Evolutionary conservation across 1,140 invertebrate genomes (phyloP), one percentile per base, ranked within the genome.

Genomic region (Scaptomyza graminum): DNA sequence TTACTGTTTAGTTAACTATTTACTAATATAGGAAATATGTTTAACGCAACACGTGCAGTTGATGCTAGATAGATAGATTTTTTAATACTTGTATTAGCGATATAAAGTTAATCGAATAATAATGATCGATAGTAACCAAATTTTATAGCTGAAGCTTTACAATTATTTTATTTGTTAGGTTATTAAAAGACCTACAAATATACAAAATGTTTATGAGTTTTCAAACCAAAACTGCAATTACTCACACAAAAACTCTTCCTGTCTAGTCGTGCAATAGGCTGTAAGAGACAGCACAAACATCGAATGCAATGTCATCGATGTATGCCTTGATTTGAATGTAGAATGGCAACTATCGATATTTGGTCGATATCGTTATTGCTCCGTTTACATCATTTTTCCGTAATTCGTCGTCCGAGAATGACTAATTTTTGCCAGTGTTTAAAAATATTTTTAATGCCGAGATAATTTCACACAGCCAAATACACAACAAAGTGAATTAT

Each of bases 381-480:
- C 34, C n/a, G 25, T 25, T 55, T 59, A 72, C 46, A 57, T 79
- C 77, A 81, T 76, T 85, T 74, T 80, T 77, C 50, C 43, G 39
- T 73, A 44, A 67, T 70, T 69, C 82, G 73, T 87, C 66, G 81
- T 65, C 76, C 70, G 73, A 75, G 82, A 85, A 85, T 85, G 82
- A 85, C 82, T 85, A 85, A 85, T 85, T 88, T 28, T 82, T 66
- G 78, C 74, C 78, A 76, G 78, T 81, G 85, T 87, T 88, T 65
- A 63, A 66, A 81, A 81, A 70, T 87, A 76, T 87, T 85, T 85
- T 84, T 70, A 72, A 84, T 83, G 80, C 72, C 76, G 59, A 79
- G 80, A 67, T 84, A 85, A 80, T 84, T 85, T 80, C 60, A 80
- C 60, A 85, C 65, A 72, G 62, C 44, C 51, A 68, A 56, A 76